Base-by-base conservation (phyloP, 2,888 invertebrate genomes). In the Polydrusus tereticollis region DNA sequence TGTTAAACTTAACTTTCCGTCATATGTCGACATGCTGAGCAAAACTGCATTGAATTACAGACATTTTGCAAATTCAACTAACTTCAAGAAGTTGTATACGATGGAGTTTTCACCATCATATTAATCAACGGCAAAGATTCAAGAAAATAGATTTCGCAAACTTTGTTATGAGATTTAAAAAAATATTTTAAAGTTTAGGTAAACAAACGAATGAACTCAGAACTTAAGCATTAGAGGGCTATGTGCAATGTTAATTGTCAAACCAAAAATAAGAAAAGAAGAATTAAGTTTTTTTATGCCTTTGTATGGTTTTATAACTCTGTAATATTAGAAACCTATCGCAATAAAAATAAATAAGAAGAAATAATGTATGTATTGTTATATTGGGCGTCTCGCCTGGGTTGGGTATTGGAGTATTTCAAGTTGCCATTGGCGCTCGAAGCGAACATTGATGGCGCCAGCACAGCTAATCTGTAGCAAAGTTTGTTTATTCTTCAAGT, bases 371-470 rank as follows among this genome's bases (percentile, higher is more conserved):
- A n/a, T n/a, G n/a, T n/a, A n/a, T n/a, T n/a, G n/a, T n/a, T n/a
- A n/a, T 57, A 69, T 64, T 69, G 63, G 64, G 33, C 64, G 47
- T 69, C 45, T 63, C 36, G 64, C 69, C 58, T 64, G 58, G 38
- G 55, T 38, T 57, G 50, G 70, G 52, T 21, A 43, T 21, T 59
- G 50, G 26, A 26, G 58, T 45, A n/a, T 45, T 45, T 18, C n/a
- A 36, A 57, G 20, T 29, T 26, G 33, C 41, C 52, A 20, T 10
- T 29, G 14, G 36, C 36, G 45, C 20, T 8, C 20, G 18, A 18
- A 45, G 50, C 29, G 64, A 70, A 70, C 59, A 70, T 70, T 59
- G 70, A 70, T 70, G 59, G 65, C 36, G 18, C 47, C 33, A 12
- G 50, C n/a, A 38, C 29, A 52, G 33, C 16, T 50, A 57, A 69